Percentiles rank a stretch among this genome's conserved stretches.
Evolutionary conservation across 2,797 vertebrate species (phyloP).

Genomic region (Lepidocolaptes lacrymiger): DNA sequence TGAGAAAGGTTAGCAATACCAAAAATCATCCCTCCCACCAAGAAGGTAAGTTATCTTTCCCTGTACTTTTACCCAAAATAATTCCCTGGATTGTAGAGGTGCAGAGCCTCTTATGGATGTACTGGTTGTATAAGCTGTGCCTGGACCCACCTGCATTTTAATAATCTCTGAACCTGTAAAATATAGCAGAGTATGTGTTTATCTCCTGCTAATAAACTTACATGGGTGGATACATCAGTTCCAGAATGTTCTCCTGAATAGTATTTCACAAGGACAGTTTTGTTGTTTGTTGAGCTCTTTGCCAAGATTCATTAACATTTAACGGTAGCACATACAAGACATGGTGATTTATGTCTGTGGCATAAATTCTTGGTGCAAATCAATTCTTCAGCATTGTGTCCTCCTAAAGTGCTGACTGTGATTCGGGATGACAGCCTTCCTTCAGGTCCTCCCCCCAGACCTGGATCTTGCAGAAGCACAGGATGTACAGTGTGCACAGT

Average conservation of each 20-base stretch:
- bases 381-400: conserved; percentile 15
- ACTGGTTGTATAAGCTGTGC: background rate
- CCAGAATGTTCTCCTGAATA: background rate
- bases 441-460: conserved; percentile 86
- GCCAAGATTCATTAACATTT: background rate
- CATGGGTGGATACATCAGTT: background rate
- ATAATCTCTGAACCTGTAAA: background rate
- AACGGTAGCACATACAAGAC: background rate
- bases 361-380: background rate
- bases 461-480: conserved; percentile 87
- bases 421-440: conserved; percentile 89
- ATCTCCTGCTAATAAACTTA: background rate
- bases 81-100: background rate
- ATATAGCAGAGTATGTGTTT: background rate
- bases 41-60: background rate
- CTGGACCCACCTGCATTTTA: background rate
- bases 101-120: background rate
- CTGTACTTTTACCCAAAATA: background rate
- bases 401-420: conserved; percentile 82
- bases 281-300: background rate
- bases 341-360: background rate
- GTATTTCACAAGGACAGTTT: background rate
- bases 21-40: background rate
- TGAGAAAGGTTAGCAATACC: background rate
- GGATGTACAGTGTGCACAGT: conserved; percentile 74